phyloP scores from a whole-genome alignment of 2,113 vertebrate genomes.

The Hoplias malabaricus region DNA sequence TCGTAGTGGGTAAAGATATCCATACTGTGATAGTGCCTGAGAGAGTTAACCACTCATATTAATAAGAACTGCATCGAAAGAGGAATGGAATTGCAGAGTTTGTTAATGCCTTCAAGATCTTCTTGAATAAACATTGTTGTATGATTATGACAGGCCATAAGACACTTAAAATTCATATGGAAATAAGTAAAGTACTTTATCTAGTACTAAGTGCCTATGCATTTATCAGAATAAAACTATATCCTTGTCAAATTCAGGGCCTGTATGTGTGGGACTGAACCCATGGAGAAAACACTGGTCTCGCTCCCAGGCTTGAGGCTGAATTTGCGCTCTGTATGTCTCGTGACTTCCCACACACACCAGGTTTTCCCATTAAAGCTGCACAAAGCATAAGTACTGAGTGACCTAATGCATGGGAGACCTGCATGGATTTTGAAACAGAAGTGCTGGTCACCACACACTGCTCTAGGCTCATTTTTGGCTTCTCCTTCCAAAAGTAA shows the following conservation, averaged over 20 bases:
- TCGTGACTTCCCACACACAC: not conserved
- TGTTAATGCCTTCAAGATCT: not conserved
- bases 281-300: slow-evolving; percentile 23
- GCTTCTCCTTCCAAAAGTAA: not conserved
- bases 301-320: not conserved
- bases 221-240: not conserved
- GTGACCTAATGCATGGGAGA: slow-evolving; percentile 5
- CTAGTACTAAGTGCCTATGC: not conserved
- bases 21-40: slow-evolving; percentile 98
- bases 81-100: not conserved
- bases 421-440: not conserved
- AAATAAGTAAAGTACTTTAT: not conserved
- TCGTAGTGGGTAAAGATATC: slow-evolving; percentile 97
- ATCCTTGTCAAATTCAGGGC: slow-evolving; percentile 10
- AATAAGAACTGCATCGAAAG: not conserved
- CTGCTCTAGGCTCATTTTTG: not conserved
- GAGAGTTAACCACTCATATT: not conserved
- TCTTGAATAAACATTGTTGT: not conserved
- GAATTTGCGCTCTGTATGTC: not conserved
- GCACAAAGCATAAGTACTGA: not conserved
- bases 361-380: slow-evolving; percentile 14
- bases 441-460: not conserved
- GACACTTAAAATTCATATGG: not conserved
- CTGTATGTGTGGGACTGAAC: slow-evolving; percentile 1
- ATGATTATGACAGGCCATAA: not conserved